Percentiles rank a stretch among this genome's conserved stretches.
phyloP scores from a whole-genome alignment of 2,113 vertebrate genomes.

The Chitala chitala region DNA sequence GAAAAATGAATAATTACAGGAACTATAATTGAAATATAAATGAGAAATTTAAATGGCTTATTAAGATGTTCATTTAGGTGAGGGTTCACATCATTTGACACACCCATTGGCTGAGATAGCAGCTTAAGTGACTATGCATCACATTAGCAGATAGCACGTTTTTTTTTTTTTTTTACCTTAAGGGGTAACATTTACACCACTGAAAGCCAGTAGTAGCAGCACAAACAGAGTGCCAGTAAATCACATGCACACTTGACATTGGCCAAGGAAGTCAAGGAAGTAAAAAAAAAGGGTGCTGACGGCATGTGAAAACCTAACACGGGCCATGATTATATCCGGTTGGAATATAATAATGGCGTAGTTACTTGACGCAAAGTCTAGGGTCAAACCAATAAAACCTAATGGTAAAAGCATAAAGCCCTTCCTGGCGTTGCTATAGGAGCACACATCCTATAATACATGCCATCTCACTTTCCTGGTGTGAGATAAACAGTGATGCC shows the following conservation, averaged over 20 bases:
- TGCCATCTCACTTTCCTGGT: slow-evolving; percentile 11
- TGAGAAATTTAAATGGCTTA: too few species aligned
- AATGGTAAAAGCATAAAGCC: not conserved
- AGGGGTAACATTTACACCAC: not conserved
- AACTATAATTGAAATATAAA: too few species aligned
- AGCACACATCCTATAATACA: slow-evolving; percentile 12
- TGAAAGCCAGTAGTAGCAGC: too few species aligned
- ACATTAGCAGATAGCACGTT: not conserved
- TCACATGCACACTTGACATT: not conserved
- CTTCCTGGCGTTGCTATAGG: slow-evolving; percentile 4
- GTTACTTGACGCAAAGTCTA: not conserved
- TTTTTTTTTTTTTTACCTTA: not conserved
- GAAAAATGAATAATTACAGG: too few species aligned
- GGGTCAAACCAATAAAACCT: not conserved
- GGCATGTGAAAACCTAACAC: not conserved
- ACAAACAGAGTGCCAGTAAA: not conserved
- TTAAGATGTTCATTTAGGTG: not conserved
- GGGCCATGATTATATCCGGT: not conserved
- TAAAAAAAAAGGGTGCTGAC: not conserved
- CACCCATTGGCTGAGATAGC: not conserved
- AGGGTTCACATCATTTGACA: not conserved
- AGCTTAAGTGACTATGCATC: not conserved
- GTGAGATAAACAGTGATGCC: slow-evolving; percentile 18
- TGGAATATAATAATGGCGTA: not conserved
- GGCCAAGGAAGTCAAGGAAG: too few species aligned